These are phyloP conservation scores for Nymphalis polychloros DNA, from an alignment of 2,888 invertebrate species.

Conservation along the genomic window DNA sequence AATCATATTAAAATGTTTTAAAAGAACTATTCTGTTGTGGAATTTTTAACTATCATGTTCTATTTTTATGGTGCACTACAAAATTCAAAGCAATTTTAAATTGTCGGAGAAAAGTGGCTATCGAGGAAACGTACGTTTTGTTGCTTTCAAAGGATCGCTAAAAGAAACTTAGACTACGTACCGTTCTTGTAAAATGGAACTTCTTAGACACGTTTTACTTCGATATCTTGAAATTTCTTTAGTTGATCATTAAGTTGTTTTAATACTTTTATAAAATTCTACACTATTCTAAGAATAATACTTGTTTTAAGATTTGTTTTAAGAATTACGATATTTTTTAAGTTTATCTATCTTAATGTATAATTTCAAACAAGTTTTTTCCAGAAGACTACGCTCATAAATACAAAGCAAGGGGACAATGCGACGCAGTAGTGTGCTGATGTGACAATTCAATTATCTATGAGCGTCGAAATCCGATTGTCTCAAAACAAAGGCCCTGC, in stretches of 20 bases:
- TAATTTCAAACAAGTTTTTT: conserved; percentile 2
- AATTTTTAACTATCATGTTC: conserved; percentile 23
- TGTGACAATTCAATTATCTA: conserved; percentile 73
- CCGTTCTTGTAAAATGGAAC: conserved; percentile 37
- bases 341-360: not conserved
- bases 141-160: conserved; percentile 43
- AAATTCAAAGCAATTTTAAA: conserved; percentile 41
- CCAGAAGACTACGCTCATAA: conserved; percentile 8
- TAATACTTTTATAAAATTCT: conserved; percentile 29
- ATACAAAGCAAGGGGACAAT: conserved; percentile 27
- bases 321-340: not conserved
- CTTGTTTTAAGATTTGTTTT: not conserved
- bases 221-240: conserved; percentile 37
- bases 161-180: conserved; percentile 42
- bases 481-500: conserved; percentile 74
- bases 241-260: conserved; percentile 30
- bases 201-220: conserved; percentile 42
- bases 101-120: conserved; percentile 40
- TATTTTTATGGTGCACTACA: conserved; percentile 32
- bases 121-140: conserved; percentile 40
- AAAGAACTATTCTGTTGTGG: conserved; percentile 15
- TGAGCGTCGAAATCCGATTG: conserved; percentile 68
- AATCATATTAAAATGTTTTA: not conserved
- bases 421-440: conserved; percentile 49
- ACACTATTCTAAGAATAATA: not conserved